Percentiles rank a stretch among this genome's conserved stretches.
Evolutionary conservation across 2,797 vertebrate species (phyloP).

Genomic region (Myotis pilosus): DNA sequence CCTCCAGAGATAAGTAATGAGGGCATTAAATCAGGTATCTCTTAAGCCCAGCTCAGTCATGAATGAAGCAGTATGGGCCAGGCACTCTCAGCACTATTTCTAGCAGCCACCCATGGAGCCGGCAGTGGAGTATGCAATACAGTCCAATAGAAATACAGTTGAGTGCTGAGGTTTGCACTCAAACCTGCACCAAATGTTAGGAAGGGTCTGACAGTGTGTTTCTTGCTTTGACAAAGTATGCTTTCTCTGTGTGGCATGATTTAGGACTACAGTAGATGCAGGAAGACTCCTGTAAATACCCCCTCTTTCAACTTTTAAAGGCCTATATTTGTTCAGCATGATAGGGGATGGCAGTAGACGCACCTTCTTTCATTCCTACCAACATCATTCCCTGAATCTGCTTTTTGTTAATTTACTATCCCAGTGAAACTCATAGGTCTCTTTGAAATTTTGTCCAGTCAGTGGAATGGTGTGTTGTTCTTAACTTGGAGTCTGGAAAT

Average conservation of each 20-base stretch:
- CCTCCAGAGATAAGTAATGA: constrained; percentile 39
- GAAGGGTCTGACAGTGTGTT: neutral
- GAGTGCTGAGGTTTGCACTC: neutral
- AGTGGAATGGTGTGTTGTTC: neutral
- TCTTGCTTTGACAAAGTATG: neutral
- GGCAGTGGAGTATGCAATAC: neutral
- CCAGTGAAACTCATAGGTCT: neutral
- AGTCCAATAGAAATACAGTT: neutral
- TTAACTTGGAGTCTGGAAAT: neutral
- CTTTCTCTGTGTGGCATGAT: neutral
- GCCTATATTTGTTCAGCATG: neutral
- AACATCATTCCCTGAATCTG: neutral
- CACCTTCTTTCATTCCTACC: neutral
- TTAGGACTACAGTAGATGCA: neutral
- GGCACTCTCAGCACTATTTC: neutral
- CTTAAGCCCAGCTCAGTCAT: neutral
- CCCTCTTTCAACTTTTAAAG: neutral
- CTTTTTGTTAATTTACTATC: neutral
- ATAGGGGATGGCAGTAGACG: neutral
- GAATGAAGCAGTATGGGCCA: neutral
- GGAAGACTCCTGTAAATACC: neutral
- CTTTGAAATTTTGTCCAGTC: neutral
- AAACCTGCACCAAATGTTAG: neutral
- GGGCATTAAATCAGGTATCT: constrained; percentile 3
- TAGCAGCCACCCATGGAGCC: neutral